Conservation (phyloP, 2,888 invertebrate species). For the Metacarcinus magister region DNA sequence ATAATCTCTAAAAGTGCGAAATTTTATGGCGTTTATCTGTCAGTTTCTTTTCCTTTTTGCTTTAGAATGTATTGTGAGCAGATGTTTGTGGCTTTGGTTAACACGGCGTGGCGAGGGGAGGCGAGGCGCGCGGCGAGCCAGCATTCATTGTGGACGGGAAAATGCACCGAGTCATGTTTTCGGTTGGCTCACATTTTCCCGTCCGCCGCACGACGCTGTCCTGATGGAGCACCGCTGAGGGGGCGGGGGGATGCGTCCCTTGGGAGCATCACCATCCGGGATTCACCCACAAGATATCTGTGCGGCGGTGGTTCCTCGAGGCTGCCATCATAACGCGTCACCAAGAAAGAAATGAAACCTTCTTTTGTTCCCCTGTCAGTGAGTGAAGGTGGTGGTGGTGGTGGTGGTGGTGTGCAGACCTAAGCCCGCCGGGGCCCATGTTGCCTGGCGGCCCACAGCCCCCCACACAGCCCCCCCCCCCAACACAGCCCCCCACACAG, state of each 20-base stretch:
- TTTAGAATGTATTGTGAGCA: neutral
- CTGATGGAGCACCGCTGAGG: neutral
- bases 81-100: slow-evolving; percentile 20
- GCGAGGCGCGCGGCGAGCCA: neutral
- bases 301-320: neutral
- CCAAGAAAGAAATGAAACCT: neutral
- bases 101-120: neutral
- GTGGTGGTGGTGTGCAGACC: too few relatives aligned
- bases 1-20: neutral
- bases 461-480: neutral
- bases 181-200: slow-evolving; percentile 28
- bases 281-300: neutral
- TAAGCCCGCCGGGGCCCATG: neutral
- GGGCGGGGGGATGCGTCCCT: neutral
- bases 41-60: neutral
- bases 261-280: neutral
- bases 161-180: slow-evolving; percentile 45
- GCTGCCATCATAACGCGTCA: slow-evolving; percentile 30
- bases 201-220: slow-evolving; percentile 20
- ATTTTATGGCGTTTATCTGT: neutral
- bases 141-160: slow-evolving; percentile 28
- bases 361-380: slow-evolving; percentile 6
- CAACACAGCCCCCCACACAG: neutral
- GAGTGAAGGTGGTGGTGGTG: neutral
- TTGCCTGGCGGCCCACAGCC: neutral